Percentiles rank a stretch among this genome's conserved stretches.
Conservation (phyloP, 1,140 invertebrate species). For the Aporrectodea caliginosa region DNA sequence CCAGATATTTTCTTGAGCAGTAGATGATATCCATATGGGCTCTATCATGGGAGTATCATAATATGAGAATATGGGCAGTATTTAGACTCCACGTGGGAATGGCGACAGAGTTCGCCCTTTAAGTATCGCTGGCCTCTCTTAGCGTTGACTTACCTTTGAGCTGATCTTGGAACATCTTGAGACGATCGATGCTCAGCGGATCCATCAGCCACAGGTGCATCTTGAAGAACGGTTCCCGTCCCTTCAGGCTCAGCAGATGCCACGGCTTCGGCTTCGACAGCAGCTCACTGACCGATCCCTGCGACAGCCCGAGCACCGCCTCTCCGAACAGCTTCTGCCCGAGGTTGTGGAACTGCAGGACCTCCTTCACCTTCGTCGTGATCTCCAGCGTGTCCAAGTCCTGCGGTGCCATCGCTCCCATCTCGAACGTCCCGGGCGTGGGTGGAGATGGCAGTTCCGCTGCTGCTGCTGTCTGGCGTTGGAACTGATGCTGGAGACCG, state of each 20-base stretch:
- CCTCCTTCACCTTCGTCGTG: constrained; percentile 95
- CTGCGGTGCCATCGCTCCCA: constrained; percentile 84
- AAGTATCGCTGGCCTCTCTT: too few species aligned
- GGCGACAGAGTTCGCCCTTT: too few species aligned
- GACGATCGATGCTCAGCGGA: constrained; percentile 80
- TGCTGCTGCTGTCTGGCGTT: background rate
- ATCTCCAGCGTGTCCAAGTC: constrained; percentile 94
- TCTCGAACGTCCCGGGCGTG: constrained; percentile 78
- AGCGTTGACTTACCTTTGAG: constrained; percentile 55
- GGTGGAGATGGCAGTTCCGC: background rate
- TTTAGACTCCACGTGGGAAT: too few species aligned
- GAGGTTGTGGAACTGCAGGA: constrained; percentile 91
- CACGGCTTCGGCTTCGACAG: constrained; percentile 97
- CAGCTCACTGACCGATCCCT: constrained; percentile 94
- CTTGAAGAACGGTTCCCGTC: constrained; percentile 92
- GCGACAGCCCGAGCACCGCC: constrained; percentile 88
- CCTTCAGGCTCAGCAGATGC: constrained; percentile 98
- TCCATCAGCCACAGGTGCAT: constrained; percentile 97
- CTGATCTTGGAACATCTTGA: constrained; percentile 58
- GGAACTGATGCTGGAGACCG: constrained; percentile 18
- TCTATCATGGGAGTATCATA: too few species aligned
- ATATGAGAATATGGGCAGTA: too few species aligned
- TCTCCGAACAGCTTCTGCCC: constrained; percentile 98
- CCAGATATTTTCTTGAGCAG: too few species aligned
- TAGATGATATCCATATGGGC: too few species aligned